Percentiles rank a stretch among this genome's conserved stretches.
Evolutionary conservation across 2,113 vertebrate genomes (phyloP).

Genomic region (Gracilinanus agilis): DNA sequence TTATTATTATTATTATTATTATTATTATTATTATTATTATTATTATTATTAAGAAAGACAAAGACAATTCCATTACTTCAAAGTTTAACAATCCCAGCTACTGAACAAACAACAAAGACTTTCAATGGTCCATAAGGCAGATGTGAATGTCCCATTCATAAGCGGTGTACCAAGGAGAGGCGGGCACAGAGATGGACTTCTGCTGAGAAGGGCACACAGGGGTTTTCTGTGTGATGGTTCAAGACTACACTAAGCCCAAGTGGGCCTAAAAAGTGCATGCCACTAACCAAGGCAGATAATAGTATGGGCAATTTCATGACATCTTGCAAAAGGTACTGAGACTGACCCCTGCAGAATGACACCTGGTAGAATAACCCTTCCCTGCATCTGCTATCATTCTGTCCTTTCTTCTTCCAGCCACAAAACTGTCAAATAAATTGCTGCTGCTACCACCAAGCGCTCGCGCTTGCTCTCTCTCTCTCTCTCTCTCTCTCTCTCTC

Average conservation of each 20-base stretch:
- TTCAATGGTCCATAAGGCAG: not conserved
- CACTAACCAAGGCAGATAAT: not conserved
- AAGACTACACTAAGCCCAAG: not conserved
- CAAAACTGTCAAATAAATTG: not conserved
- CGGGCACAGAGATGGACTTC: not conserved
- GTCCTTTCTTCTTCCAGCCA: not conserved
- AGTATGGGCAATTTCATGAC: not conserved
- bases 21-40: too few species aligned
- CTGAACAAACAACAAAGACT: not conserved
- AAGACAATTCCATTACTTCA: not conserved
- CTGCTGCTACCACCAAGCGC: not conserved
- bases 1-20: not conserved
- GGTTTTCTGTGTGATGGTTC: not conserved
- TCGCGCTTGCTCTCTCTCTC: too few species aligned
- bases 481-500: too few species aligned
- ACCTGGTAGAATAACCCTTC: not conserved
- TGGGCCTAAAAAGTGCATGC: not conserved
- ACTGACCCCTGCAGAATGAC: not conserved
- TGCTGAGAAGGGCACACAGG: not conserved
- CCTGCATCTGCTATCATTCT: not conserved
- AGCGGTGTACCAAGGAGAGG: not conserved
- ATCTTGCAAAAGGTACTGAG: not conserved
- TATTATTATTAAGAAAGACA: not conserved
- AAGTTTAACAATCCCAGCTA: not conserved
- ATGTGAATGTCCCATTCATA: slow-evolving; percentile 8